Evolutionary conservation across 2,113 vertebrate species (phyloP), one percentile per base, ranked within the genome.

Genomic region (Pipa parva): DNA sequence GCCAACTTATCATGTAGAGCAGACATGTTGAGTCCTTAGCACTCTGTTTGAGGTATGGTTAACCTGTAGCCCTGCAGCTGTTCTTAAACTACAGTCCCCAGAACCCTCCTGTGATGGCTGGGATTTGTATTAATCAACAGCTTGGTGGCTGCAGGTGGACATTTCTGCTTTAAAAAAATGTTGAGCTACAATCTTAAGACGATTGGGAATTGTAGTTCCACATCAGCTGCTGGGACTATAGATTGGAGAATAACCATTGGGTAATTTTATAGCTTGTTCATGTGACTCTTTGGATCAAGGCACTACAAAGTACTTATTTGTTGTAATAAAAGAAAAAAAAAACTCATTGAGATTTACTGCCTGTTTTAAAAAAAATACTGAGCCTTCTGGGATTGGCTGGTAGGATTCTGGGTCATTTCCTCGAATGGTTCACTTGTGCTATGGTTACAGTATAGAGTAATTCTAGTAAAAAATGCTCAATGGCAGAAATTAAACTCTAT

Each of bases 301-400:
- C 66, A 70, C 66, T 70, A 70, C 57, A 70, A 67, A 25, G 26
- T 33, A 66, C 59, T 68, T 59, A 59, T 55, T 59, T 59, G 33
- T 36, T 42, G 31, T 52, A 60, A 42, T 42, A 27, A 25, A n/a
- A n/a, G n/a, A 59, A 58, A 36, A 37, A 39, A 52, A 21, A 50
- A 8, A 33, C 21, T 26, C 18, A 20, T 20, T 21, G 12, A 13
- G 31, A 70, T 54, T 69, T 70, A 24, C 57, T 60, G 65, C 46
- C 56, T 69, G n/a, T 48, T 68, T 50, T 42, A 51, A 24, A 24
- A 45, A 26, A 57, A 51, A 33, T 39, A 3, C 3, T n/a, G 39
- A 42, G 24, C 21, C 27, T 17, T 59, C 10, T 51, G 31, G 33
- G 7, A 13, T 29, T 21, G 48, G 50, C 42, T 42, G 64, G 45